Evolutionary conservation across 2,113 vertebrate species (phyloP).

Genomic region (Notarius quadriscutis): DNA sequence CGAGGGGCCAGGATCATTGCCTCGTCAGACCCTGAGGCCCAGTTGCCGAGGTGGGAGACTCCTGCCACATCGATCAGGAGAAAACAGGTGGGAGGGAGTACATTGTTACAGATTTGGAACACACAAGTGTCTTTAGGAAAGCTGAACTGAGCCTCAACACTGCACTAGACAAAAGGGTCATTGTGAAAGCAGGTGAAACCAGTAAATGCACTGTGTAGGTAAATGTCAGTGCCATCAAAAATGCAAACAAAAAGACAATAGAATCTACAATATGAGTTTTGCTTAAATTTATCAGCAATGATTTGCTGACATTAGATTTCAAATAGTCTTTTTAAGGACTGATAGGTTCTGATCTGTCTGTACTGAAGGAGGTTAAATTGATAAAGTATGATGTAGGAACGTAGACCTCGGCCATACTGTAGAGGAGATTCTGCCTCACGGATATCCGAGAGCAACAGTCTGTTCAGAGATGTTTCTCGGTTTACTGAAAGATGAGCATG

Average conservation of each 20-base stretch:
- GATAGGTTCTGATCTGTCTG: no score
- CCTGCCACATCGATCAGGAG: conserved; percentile 35
- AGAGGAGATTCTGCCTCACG: no score
- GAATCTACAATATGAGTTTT: neutral
- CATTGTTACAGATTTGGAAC: conserved; percentile 33
- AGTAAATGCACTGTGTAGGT: conserved; percentile 10
- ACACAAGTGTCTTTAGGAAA: conserved; percentile 40
- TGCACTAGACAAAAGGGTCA: conserved; percentile 37
- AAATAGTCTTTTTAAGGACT: neutral
- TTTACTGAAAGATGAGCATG: no score
- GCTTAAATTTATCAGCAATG: neutral
- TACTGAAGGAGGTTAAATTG: no score
- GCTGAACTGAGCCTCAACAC: neutral
- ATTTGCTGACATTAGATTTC: neutral
- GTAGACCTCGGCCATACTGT: no score
- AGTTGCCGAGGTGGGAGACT: conserved; percentile 43
- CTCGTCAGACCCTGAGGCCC: conserved; percentile 30
- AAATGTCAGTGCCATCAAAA: conserved; percentile 20
- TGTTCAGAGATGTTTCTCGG: no score
- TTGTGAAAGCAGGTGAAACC: conserved; percentile 43
- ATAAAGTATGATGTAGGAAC: no score
- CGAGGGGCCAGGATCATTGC: conserved; percentile 37
- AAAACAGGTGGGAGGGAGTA: conserved; percentile 18
- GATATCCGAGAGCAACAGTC: no score
- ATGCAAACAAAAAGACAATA: conserved; percentile 5